Evolutionary conservation across 2,888 invertebrate species (phyloP), one percentile per base, ranked within the genome.

Genomic region (Rhopalosiphum nymphaeae): DNA sequence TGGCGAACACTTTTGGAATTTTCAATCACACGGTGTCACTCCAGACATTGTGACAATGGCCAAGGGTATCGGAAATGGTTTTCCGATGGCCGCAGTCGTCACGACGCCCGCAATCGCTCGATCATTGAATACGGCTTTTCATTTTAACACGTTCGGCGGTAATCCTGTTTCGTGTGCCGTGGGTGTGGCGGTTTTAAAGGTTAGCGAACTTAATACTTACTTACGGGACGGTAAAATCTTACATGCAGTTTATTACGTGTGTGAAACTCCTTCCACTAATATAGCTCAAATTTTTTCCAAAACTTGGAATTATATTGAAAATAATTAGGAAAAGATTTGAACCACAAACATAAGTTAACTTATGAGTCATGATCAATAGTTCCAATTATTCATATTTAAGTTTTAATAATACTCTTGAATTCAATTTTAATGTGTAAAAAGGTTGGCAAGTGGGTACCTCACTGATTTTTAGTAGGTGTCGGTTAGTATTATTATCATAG

Each of bases 21-120:
- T 99, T 96, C 97, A 99, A 96, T 96, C 96, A 36, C 99, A 99
- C 95, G 98, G 96, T 10, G 97, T 99, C 61, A 95, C 97, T 46
- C 99, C 99, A 0, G 99, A 99, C 96, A 99, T 99, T 95, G 98
- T 99, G 0, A 99, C 99, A 0, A 97, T 99, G 98, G 99, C 99
- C 1, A 99, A 99, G 96, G 98, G 98, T 84, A 98, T 98, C 91
- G 98, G 99, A 0, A 99, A 99, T 96, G 99, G 99, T 0, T 99
- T 98, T 96, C 99, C 99, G 0, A 96, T 99, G 96, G 99, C 98
- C 0, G 99, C 99, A 16, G 99, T 99, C 0, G 98, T 99, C 0
- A 99, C 99, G 0, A 99, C 98, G 0, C 97, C 97, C 10, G 97
- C 98, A 96, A 98, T 99, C 94, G 98, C 99, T 0, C 96, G 97